Base-by-base conservation (phyloP, 2,113 vertebrate genomes). In the Neotoma lepida region DNA sequence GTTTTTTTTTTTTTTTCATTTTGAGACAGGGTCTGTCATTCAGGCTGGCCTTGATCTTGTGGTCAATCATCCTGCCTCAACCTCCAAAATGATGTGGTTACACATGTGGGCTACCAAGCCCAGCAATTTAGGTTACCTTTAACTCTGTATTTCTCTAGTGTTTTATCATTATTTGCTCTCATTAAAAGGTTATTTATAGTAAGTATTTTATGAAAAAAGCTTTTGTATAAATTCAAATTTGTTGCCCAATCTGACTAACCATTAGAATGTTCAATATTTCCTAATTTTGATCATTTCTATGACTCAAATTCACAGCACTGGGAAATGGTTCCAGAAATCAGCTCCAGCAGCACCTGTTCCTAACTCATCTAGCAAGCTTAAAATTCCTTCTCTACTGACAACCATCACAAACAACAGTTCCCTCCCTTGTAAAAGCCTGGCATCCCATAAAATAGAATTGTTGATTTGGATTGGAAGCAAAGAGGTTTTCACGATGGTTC, bases 351-450 rank as follows among this genome's bases (percentile, higher is more conserved):
- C 28, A 89, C 70, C 81, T 92, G 20, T 82, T 86, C 71, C 82
- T 93, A 91, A 93, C 85, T 88, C 33, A 93, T 54, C 39, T 56
- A 96, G 68, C 28, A 74, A 93, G 44, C 76, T 96, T 91, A 51
- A 95, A 95, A 56, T 78, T 95, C 33, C 71, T 92, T 96, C 86
- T 96, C 30, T 88, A 70, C 39, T 92, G 64, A 91, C 56, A 89
- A 90, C n/a, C 49, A 49, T 78, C 66, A 95, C 49, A 71, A 73
- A 51, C 39, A 68, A 90, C 84, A 51, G 22, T 15, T 46, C 70
- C 35, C 63, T 90, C 68, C 81, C 81, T 86, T 77, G 9, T 49
- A 81, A 76, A 90, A 51, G 73, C 14, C 56, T 90, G 74, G 70
- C 17, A 90, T 28, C 26, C 86, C n/a, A 89, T 20, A 86, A 35